Evolutionary conservation across 1,140 invertebrate genomes (phyloP), one percentile per base, ranked within the genome.

Genomic region (Delia radicum): DNA sequence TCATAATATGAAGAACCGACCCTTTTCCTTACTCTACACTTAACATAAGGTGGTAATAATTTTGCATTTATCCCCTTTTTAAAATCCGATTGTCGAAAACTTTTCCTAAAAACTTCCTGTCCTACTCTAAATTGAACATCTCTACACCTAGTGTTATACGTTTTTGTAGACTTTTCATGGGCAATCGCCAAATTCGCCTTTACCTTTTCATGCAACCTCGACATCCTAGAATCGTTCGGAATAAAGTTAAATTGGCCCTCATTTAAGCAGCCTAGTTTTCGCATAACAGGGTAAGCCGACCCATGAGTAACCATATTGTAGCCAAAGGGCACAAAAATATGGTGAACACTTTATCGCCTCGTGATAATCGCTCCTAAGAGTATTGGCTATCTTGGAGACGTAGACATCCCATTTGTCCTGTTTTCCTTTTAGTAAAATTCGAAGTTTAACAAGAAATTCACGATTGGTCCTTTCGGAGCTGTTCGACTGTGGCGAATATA

Each of bases 61-160:
- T 72, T 72, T 15, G 69, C 33, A 72, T 48, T 46, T 28, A 72
- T 26, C 6, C 26, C 6, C 28, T 63, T 74, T 12, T 5, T 18
- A 1, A 63, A 6, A 48, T 63, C 48, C 31, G 55, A 65, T 15
- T 74, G 73, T 31, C 5, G n/a, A 21, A 74, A 74, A 26, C 65
- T 74, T 63, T 61, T 74, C 4, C 73, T 15, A 7, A 62, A 31
- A 26, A 74, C 55, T 63, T 65, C 61, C 27, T 74, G 28, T 65
- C 73, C 73, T 28, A 74, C 28, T 13, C 37, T 18, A 21, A 33
- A 74, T 7, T 18, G 3, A 28, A 15, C 10, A 2, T n/a, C 10
- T 13, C 33, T 3, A 5, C 28, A 13, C n/a, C n/a, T n/a, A n/a
- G n/a, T n/a, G n/a, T n/a, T n/a, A n/a, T n/a, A n/a, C n/a, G n/a